phyloP scores from a whole-genome alignment of 1,140 invertebrate species.

The Cecropterus lyciades region DNA sequence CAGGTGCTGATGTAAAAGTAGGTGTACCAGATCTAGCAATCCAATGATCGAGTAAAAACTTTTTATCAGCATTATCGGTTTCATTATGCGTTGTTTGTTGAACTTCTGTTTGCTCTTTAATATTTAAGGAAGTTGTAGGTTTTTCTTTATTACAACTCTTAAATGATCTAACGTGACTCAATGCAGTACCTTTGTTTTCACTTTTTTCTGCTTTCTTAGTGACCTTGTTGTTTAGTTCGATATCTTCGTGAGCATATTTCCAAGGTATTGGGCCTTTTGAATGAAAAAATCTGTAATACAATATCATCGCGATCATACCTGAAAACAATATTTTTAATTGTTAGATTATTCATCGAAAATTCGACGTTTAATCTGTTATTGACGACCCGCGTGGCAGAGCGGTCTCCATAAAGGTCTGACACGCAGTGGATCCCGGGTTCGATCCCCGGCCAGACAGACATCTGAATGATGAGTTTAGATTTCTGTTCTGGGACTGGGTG shows the following conservation, averaged over 20 bases:
- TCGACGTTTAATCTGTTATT: too few relatives aligned
- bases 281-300: constrained; percentile 89
- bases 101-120: constrained; percentile 28
- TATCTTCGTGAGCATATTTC: constrained; percentile 64
- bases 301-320: constrained; percentile 86
- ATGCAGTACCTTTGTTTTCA: constrained; percentile 40
- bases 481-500: too few relatives aligned
- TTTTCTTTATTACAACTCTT: constrained; percentile 60
- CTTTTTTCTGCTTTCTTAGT: constrained; percentile 45
- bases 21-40: constrained; percentile 79
- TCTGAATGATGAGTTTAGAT: too few relatives aligned
- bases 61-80: constrained; percentile 80
- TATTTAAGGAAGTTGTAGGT: background rate
- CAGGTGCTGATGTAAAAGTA: constrained; percentile 76
- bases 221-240: constrained; percentile 74
- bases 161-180: constrained; percentile 66
- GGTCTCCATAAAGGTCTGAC: too few relatives aligned
- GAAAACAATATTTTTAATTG: background rate
- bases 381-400: too few relatives aligned
- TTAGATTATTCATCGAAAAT: too few relatives aligned
- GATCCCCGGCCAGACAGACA: too few relatives aligned
- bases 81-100: constrained; percentile 54
- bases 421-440: too few relatives aligned
- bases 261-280: constrained; percentile 79
- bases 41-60: constrained; percentile 82